phyloP scores from a whole-genome alignment of 2,113 vertebrate genomes.

The Crotophaga sulcirostris region DNA sequence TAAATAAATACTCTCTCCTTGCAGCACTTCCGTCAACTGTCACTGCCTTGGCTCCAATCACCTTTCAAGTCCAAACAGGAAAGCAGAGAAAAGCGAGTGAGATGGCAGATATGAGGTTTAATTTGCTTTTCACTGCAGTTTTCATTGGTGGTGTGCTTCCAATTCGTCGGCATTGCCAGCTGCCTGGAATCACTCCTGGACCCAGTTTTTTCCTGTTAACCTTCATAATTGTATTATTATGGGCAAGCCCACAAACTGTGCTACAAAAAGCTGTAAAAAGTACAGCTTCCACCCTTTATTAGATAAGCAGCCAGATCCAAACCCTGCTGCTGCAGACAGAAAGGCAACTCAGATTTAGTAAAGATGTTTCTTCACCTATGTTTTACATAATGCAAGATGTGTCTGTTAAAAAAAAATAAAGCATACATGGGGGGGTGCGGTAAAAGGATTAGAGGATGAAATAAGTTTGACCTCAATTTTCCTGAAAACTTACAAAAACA shows the following conservation, averaged over 20 bases:
- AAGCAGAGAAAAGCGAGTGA: constrained; percentile 90
- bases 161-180: constrained; percentile 84
- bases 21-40: constrained; percentile 96
- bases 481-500: constrained; percentile 31
- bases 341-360: constrained; percentile 12
- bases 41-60: constrained; percentile 94
- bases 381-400: constrained; percentile 37
- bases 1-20: constrained; percentile 98
- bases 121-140: constrained; percentile 93
- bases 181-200: constrained; percentile 85
- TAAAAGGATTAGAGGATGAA: constrained; percentile 42
- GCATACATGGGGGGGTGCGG: fast-evolving
- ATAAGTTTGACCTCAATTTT: constrained; percentile 73
- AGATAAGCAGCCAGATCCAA: constrained; percentile 72
- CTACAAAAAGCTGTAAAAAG: constrained; percentile 74
- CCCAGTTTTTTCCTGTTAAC: constrained; percentile 92
- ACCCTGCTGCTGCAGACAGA: constrained; percentile 46
- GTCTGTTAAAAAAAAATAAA: not conserved
- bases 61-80: constrained; percentile 99
- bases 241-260: constrained; percentile 76
- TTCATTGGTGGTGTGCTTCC: constrained; percentile 84
- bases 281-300: constrained; percentile 71
- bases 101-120: constrained; percentile 94
- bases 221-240: constrained; percentile 88
- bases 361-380: constrained; percentile 46